Percentiles rank a stretch among this genome's conserved stretches.
These are phyloP conservation scores for Diglossa brunneiventris DNA, from an alignment of 2,113 vertebrate species.

Conservation along the genomic window DNA sequence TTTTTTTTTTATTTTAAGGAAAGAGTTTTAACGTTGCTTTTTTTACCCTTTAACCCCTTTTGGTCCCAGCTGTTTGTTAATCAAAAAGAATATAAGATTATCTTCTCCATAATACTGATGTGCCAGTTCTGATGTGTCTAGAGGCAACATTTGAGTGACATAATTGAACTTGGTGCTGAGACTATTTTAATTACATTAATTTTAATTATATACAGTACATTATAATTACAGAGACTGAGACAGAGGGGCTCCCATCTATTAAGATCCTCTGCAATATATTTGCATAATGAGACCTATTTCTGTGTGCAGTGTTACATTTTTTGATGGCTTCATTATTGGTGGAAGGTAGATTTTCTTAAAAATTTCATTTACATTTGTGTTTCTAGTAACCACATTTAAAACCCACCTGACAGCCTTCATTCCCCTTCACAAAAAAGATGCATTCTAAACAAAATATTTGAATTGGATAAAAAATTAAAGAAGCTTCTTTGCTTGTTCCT, in stretches of 20 bases:
- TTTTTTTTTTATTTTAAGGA: neutral
- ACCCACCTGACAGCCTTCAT: neutral
- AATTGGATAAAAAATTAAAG: neutral
- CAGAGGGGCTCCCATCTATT: conserved; percentile 28
- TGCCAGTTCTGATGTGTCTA: conserved; percentile 14
- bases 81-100: neutral
- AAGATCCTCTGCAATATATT: conserved; percentile 21
- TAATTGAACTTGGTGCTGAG: conserved; percentile 41
- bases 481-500: neutral
- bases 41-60: neutral
- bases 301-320: conserved; percentile 19
- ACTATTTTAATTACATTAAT: conserved; percentile 65
- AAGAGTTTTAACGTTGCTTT: neutral
- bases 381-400: conserved; percentile 9
- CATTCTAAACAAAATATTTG: neutral
- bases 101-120: neutral
- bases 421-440: neutral
- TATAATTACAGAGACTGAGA: conserved; percentile 62
- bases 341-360: neutral
- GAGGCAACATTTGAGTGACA: conserved; percentile 37
- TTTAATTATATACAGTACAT: conserved; percentile 68
- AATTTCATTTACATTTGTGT: conserved; percentile 29
- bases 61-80: conserved; percentile 2
- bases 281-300: conserved; percentile 44
- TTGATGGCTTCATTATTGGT: conserved; percentile 55